Conservation (phyloP, 2,797 vertebrate species). For the Bovichtus diacanthus region DNA sequence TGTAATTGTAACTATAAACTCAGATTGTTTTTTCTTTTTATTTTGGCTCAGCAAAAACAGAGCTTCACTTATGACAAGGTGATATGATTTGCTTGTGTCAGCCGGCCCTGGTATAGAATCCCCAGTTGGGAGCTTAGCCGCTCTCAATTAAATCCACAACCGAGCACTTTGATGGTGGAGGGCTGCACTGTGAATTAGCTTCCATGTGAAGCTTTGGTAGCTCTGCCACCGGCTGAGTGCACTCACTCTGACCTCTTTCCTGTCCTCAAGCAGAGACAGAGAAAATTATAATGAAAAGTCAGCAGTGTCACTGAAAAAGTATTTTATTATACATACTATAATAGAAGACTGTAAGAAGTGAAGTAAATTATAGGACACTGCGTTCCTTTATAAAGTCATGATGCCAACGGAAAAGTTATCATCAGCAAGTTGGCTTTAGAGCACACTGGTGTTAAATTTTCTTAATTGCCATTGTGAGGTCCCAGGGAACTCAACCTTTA, state of each 20-base stretch:
- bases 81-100: slow-evolving; percentile 72
- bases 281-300: slow-evolving; percentile 61
- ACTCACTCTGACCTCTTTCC: slow-evolving; percentile 70
- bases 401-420: slow-evolving; percentile 26
- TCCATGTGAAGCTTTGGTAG: slow-evolving; percentile 70
- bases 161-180: slow-evolving; percentile 73
- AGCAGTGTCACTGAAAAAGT: slow-evolving; percentile 27
- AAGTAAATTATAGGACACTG: slow-evolving; percentile 28
- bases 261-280: slow-evolving; percentile 59
- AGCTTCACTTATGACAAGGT: slow-evolving; percentile 62
- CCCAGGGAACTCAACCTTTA: slow-evolving; percentile 2
- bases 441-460: slow-evolving; percentile 7
- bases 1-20: slow-evolving; percentile 59
- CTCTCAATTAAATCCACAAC: slow-evolving; percentile 80
- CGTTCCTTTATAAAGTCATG: slow-evolving; percentile 27
- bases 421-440: slow-evolving; percentile 12
- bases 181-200: slow-evolving; percentile 71
- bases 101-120: slow-evolving; percentile 61
- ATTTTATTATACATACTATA: slow-evolving; percentile 35
- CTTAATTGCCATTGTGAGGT: slow-evolving; percentile 26
- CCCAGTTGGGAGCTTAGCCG: slow-evolving; percentile 73
- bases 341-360: slow-evolving; percentile 9
- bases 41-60: slow-evolving; percentile 68
- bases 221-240: slow-evolving; percentile 69
- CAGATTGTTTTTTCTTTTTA: slow-evolving; percentile 40